Evolutionary conservation across 2,888 invertebrate species (phyloP), one percentile per base, ranked within the genome.

Genomic region (Netelia melanura): DNA sequence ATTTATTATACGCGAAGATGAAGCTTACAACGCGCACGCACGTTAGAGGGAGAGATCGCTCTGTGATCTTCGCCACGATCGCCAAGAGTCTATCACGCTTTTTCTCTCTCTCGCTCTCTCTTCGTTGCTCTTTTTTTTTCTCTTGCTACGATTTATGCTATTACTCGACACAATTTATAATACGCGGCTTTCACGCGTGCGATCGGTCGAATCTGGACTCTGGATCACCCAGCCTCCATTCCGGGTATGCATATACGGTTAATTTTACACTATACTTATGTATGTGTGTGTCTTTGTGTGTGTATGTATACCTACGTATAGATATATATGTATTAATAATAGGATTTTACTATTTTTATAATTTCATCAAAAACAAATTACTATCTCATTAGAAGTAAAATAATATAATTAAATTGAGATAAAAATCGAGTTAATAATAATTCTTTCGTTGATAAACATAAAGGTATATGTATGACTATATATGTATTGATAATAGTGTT

Each of bases 11-110:
- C 44, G 21, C 38, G 38, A 54, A 65, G 17, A 71, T 65, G 71
- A 61, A 58, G 76, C 80, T 65, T 76, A 52, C 71, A 38, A 58
- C 64, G 79, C 58, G 71, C 75, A 58, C 61, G 65, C 64, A 23
- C 62, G 30, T 62, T 64, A 75, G 38, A 72, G 54, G 62, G 78
- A 78, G 23, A 82, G 58, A 78, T 74, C 52, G 54, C 77, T 44
- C 58, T 83, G 78, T 83, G 83, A 83, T 83, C 83, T 83, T 83
- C 71, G 77, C 83, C 62, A 83, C 52, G 78, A 58, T 74, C 67
- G 72, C 72, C 21, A 48, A 54, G 58, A 62, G 74, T 81, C 83
- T 74, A 67, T 74, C 83, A 44, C 74, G 10, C 62, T 25, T 54
- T 71, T 10, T 56, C 58, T 67, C 68, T 68, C 58, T 58, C 44